Evolutionary conservation across 2,797 vertebrate species (phyloP).

Genomic region (Astyanax mexicanus): DNA sequence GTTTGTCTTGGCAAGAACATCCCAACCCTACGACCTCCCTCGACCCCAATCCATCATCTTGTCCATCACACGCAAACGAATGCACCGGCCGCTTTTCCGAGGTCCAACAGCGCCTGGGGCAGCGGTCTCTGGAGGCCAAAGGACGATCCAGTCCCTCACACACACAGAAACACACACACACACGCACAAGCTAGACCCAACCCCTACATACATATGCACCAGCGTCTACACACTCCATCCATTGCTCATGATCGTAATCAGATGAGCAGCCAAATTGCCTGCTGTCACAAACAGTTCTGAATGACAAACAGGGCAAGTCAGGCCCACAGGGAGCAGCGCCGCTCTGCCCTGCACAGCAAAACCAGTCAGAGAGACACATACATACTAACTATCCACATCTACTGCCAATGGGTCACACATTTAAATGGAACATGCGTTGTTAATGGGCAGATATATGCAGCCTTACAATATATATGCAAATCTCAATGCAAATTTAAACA

Average conservation of each 20-base stretch:
- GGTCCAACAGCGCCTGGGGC: conserved; percentile 24
- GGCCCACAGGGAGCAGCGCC: conserved; percentile 48
- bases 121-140: conserved; percentile 46
- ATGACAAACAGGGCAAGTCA: conserved; percentile 57
- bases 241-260: conserved; percentile 60
- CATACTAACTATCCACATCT: conserved; percentile 54
- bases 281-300: conserved; percentile 56
- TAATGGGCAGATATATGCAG: conserved; percentile 28
- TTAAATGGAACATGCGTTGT: conserved; percentile 65
- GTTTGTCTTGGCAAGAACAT: conserved; percentile 78
- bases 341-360: conserved; percentile 25
- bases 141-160: conserved; percentile 1
- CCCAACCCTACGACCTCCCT: conserved; percentile 69
- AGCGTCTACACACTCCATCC: conserved; percentile 42
- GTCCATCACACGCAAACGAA: conserved; percentile 48
- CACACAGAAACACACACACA: conserved; percentile 19
- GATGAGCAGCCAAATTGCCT: conserved; percentile 58
- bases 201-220: conserved; percentile 31
- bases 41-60: conserved; percentile 78
- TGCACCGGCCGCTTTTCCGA: conserved; percentile 12
- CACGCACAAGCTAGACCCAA: neutral
- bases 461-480: conserved; percentile 41
- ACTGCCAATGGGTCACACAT: conserved; percentile 42
- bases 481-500: conserved; percentile 1
- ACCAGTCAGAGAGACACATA: conserved; percentile 50